These are phyloP conservation scores for Nestor notabilis DNA, from an alignment of 2,113 vertebrate genomes.

Conservation along the genomic window DNA sequence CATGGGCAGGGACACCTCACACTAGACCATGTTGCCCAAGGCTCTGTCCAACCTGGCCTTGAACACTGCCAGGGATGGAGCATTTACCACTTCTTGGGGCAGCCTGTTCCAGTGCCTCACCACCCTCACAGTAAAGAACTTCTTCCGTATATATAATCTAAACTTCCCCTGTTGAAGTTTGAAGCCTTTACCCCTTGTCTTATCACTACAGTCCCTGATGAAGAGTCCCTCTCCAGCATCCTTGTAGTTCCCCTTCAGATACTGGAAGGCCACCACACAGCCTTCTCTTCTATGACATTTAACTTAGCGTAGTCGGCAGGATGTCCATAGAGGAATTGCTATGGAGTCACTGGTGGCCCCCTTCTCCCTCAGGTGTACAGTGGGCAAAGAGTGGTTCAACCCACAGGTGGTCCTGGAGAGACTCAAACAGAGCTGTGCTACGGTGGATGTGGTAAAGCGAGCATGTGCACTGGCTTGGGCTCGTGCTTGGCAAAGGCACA, in stretches of 20 bases:
- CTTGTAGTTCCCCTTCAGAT: neutral
- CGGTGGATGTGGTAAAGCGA: no score
- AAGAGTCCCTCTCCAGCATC: neutral
- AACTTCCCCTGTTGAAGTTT: neutral
- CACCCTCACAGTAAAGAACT: neutral
- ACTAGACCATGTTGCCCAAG: neutral
- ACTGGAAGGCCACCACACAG: neutral
- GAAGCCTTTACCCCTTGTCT: neutral
- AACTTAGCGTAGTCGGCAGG: no score
- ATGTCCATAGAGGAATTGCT: no score
- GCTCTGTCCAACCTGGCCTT: neutral
- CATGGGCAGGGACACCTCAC: neutral
- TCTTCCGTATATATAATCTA: neutral
- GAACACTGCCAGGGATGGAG: neutral
- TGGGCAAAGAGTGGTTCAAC: no score
- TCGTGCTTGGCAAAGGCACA: no score
- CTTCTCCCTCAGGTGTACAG: no score
- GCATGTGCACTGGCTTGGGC: no score
- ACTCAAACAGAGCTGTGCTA: no score
- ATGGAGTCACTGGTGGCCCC: no score
- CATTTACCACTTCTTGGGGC: neutral
- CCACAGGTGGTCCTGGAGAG: no score
- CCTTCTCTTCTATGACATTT: neutral
- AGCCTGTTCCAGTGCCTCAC: neutral
- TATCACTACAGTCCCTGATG: neutral